Conservation (phyloP, 2,797 vertebrate genomes). For the Schizothorax lantsangensis region DNA sequence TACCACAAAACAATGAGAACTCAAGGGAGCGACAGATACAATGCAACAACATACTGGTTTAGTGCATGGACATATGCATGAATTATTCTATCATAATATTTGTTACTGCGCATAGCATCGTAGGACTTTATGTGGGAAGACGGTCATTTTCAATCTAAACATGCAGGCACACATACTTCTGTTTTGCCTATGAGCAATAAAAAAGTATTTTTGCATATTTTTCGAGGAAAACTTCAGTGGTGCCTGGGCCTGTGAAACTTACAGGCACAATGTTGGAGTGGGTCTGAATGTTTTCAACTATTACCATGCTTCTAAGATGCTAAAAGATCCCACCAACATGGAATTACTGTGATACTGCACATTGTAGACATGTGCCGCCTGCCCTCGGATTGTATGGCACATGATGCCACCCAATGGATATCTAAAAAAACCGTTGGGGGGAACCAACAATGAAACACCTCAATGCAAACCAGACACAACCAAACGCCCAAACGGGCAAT, state of each 20-base stretch:
- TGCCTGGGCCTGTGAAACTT: not conserved
- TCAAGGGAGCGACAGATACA: conserved; percentile 4
- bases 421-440: no score
- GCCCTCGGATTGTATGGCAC: no score
- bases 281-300: not conserved
- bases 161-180: not conserved
- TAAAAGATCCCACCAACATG: not conserved
- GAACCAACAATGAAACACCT: no score
- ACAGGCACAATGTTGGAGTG: not conserved
- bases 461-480: no score
- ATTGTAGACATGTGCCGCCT: no score
- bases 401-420: no score
- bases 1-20: conserved; percentile 26
- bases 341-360: no score
- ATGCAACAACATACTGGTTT: not conserved
- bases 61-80: conserved; percentile 23
- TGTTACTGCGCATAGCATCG: not conserved
- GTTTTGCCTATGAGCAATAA: not conserved
- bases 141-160: conserved; percentile 1
- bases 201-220: not conserved
- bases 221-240: not conserved
- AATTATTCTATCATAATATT: conserved; percentile 26
- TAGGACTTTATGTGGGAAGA: not conserved
- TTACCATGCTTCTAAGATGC: not conserved
- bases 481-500: no score